These are phyloP conservation scores for Pagetopsis macropterus DNA, from an alignment of 2,797 vertebrate species.

Conservation along the genomic window DNA sequence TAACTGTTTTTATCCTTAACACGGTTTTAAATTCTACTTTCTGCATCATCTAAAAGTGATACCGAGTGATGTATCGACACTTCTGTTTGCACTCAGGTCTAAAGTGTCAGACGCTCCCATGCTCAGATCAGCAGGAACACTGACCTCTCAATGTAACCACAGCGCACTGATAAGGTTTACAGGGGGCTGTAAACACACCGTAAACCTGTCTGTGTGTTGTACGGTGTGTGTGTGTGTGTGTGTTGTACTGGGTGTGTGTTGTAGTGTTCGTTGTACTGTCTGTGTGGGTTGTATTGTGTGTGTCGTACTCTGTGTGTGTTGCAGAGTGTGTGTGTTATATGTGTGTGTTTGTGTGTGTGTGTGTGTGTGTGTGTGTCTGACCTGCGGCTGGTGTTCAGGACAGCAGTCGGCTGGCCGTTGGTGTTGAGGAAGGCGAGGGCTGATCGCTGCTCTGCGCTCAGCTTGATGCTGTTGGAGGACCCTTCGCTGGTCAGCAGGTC, in stretches of 20 bases:
- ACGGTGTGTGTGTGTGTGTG: no score
- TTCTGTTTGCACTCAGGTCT: neutral
- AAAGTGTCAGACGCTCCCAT: constrained; percentile 2
- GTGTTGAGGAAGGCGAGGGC: constrained; percentile 93
- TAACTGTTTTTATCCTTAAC: no score
- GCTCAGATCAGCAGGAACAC: neutral
- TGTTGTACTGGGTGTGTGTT: no score
- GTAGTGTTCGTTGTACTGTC: no score
- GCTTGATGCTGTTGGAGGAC: constrained; percentile 92
- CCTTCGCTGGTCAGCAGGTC: constrained; percentile 94
- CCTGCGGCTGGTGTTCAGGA: constrained; percentile 88
- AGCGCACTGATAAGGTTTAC: neutral
- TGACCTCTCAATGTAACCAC: neutral
- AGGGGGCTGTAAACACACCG: no score
- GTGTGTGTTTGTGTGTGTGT: no score
- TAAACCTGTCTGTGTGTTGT: neutral
- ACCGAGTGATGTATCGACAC: neutral
- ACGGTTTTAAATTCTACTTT: no score
- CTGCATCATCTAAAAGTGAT: neutral
- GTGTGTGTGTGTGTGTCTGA: constrained; percentile 41
- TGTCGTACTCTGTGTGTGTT: constrained; percentile 6
- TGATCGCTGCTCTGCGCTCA: constrained; percentile 95
- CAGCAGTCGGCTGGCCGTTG: constrained; percentile 81
- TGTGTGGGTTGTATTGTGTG: no score
- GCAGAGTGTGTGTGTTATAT: no score